Evolutionary conservation across 2,797 vertebrate genomes (phyloP).

Genomic region (Macropus fuliginosus): DNA sequence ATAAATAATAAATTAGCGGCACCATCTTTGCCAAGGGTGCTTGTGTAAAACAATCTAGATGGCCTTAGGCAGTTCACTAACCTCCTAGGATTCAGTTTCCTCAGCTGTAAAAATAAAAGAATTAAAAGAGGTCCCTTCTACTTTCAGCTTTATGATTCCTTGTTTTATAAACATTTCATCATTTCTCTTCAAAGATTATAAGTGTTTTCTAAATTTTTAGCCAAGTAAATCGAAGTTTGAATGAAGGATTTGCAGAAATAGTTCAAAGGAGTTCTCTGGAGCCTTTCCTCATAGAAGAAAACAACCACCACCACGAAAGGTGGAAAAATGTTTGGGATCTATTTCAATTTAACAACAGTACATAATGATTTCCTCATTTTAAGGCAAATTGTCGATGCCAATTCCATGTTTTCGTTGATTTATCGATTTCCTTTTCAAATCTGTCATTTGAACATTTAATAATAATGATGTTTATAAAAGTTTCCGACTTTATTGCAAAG

Average conservation of each 20-base stretch:
- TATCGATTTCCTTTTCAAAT: neutral
- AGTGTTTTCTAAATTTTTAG: slow-evolving; percentile 37
- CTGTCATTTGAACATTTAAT: slow-evolving; percentile 1
- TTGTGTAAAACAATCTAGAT: neutral
- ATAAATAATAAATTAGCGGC: neutral
- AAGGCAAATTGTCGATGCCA: neutral
- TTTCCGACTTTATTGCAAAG: neutral
- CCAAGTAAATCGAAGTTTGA: slow-evolving; percentile 11
- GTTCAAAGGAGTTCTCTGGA: neutral
- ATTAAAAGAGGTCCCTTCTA: neutral
- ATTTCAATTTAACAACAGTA: neutral
- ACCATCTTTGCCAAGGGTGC: neutral
- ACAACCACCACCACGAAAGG: neutral
- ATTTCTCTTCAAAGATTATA: slow-evolving; percentile 52
- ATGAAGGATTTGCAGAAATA: neutral
- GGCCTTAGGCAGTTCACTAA: neutral
- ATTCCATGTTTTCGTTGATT: neutral
- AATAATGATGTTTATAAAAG: neutral
- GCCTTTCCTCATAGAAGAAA: neutral
- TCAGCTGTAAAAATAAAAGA: neutral
- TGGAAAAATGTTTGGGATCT: neutral
- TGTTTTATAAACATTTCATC: neutral
- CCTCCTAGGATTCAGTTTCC: neutral
- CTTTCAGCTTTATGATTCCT: neutral
- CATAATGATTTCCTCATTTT: neutral